Base-by-base conservation (phyloP, 2,797 vertebrate genomes). In the Tauraco hartlaubi region DNA sequence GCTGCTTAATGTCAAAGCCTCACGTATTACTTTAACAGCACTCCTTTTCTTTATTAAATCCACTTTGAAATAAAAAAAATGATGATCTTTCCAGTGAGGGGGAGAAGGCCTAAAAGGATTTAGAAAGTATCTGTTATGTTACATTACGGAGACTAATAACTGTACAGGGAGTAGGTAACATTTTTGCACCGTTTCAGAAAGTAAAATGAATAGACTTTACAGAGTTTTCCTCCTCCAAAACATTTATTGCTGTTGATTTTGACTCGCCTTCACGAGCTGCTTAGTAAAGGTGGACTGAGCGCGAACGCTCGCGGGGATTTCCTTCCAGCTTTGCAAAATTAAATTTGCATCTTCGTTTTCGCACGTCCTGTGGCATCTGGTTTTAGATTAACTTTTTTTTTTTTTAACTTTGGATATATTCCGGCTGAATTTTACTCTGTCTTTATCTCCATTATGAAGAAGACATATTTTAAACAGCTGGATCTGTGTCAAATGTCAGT, bases 1-100 rank as follows among this genome's bases (percentile, higher is more conserved):
- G 92, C 99, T 99, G 99, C 98, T 99, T 99, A 99, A 98, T 99
- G 99, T 99, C 99, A 99, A 98, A 99, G 98, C 97, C 98, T 97
- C 97, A 98, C 98, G 99, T 98, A 99, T 99, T 98, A 98, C 98
- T 99, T 98, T 98, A 99, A 98, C 98, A 99, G 98, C 98, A 96
- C 98, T 98, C 98, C 98, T 98, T 98, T 98, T 98, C 98, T 98
- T 98, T 98, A 98, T 98, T 98, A 98, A 98, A 98, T 98, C 98
- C 98, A 98, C 98, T 98, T 98, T 98, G 97, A 98, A 98, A 98
- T 98, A 97, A 97, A 96, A 96, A 97, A 98, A 98, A 98, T 97
- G 98, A 99, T 98, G 98, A 98, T 98, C 98, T 98, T 99, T 98
- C 98, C 98, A 98, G 98, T 90, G 97, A 98, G 97, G 97, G 97